Evolutionary conservation across 2,888 invertebrate genomes (phyloP), one percentile per base, ranked within the genome.

Genomic region (Uloborus plumipes): DNA sequence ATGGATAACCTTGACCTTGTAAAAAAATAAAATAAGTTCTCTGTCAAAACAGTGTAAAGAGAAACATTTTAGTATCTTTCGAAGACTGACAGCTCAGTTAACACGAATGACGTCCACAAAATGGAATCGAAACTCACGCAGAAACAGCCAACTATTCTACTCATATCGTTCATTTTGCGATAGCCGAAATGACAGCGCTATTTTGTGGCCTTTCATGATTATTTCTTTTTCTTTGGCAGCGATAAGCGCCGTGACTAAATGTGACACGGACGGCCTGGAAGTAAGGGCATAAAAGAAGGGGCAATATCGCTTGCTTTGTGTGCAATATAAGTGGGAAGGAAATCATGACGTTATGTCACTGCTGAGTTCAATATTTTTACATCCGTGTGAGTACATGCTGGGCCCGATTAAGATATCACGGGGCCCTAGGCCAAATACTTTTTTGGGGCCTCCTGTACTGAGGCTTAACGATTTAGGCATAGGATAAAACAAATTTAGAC

Each of bases 41-140:
- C 20, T 7, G 9, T 9, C 4, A 18, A 55, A 55, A 55, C n/a
- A 55, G n/a, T n/a, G n/a, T 20, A 20, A 55, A 55, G 20, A 16
- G 9, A 55, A 9, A 11, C 16, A 11, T 55, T 55, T 55, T 55
- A 16, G 55, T 7, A 55, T 18, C 20, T 18, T n/a, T n/a, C 13
- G 55, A 20, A 55, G 20, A 55, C 55, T 55, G 55, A 55, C 55
- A 55, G 55, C 55, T 55, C 55, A 20, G 55, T 55, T 55, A 55
- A 16, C n/a, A 55, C 55, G 55, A 16, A 55, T 55, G 55, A 55
- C 55, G 55, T n/a, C 18, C 16, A 55, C 55, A 55, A 55, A 55
- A 55, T 55, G 15, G 55, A 55, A 55, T 55, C 55, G n/a, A 55
- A 55, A 11, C 20, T 55, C 55, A n/a, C 55, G n/a, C 14, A 55